Percentiles rank a stretch among this genome's conserved stretches.
Conservation (phyloP, 1,140 invertebrate genomes). For the Drosophila triauraria region DNA sequence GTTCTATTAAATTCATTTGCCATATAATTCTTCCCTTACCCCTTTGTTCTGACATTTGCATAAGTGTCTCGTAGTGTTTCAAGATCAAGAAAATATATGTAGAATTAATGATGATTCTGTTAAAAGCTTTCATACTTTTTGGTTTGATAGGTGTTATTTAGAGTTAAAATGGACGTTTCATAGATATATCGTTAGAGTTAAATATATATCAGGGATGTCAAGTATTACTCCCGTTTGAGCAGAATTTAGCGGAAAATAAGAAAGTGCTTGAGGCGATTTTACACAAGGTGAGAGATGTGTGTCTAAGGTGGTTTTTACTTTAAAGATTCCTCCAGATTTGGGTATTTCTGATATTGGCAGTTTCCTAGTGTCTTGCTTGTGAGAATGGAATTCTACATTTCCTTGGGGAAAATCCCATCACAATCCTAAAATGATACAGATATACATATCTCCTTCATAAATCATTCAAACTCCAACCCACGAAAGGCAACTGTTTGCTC, state of each 20-base stretch:
- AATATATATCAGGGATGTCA: constrained; percentile 18
- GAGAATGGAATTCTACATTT: constrained; percentile 20
- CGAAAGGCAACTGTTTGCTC: constrained; percentile 37
- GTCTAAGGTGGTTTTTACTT: constrained; percentile 41
- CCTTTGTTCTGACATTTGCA: constrained; percentile 3
- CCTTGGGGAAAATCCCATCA: constrained; percentile 19
- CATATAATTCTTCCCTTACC: constrained; percentile 15
- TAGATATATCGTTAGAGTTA: constrained; percentile 40
- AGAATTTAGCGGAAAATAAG: constrained; percentile 33
- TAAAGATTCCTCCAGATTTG: constrained; percentile 13
- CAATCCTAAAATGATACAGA: constrained; percentile 22
- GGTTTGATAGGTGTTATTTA: constrained; percentile 27
- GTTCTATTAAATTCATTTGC: constrained; percentile 66
- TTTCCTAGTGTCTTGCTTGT: constrained; percentile 42
- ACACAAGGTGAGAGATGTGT: constrained; percentile 14
- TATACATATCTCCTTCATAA: constrained; percentile 27
- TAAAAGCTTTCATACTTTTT: constrained; percentile 39
- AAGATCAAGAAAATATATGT: constrained; percentile 40
- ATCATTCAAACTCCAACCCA: constrained; percentile 32
- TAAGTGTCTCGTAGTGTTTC: constrained; percentile 10
- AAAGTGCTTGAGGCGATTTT: constrained; percentile 20
- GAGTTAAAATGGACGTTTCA: constrained; percentile 51
- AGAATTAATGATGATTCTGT: constrained; percentile 24
- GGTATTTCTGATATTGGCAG: constrained; percentile 55
- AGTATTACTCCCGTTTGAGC: constrained; percentile 24